These are phyloP conservation scores for Sarcophilus harrisii DNA, from an alignment of 2,797 vertebrate species.

Conservation along the genomic window DNA sequence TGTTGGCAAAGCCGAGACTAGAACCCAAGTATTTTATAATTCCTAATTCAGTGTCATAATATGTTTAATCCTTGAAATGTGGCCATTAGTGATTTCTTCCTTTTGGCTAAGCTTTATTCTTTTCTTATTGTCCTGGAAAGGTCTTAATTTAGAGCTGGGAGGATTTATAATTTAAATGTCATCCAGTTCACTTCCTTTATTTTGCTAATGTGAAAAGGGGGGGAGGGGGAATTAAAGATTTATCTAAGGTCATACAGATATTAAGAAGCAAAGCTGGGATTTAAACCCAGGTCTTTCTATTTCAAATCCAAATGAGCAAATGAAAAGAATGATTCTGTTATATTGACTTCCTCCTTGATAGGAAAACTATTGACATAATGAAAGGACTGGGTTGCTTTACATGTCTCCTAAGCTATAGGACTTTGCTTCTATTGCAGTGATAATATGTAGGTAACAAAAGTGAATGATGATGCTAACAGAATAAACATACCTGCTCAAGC, in stretches of 20 bases:
- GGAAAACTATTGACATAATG: background rate
- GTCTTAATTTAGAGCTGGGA: background rate
- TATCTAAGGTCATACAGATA: background rate
- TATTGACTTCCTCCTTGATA: background rate
- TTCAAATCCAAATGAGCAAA: background rate
- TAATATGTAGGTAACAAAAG: background rate
- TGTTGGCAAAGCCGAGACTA: background rate
- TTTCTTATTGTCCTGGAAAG: background rate
- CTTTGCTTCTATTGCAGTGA: background rate
- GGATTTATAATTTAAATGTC: background rate
- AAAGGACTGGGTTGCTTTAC: background rate
- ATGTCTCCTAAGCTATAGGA: background rate
- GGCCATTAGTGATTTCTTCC: background rate
- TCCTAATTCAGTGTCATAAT: background rate
- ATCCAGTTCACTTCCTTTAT: background rate
- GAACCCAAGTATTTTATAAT: background rate
- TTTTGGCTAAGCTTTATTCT: background rate
- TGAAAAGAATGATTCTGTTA: background rate
- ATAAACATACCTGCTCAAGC: background rate
- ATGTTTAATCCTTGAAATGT: background rate
- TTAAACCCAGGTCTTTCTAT: background rate
- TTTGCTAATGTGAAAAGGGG: background rate
- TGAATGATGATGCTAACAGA: background rate
- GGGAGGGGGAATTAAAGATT: background rate
- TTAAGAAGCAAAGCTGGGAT: background rate